A percentile compares a stretch with the other conserved stretches of the same genome.
Conservation (phyloP, 2,113 vertebrate species). For the Dolichotis patagonum region DNA sequence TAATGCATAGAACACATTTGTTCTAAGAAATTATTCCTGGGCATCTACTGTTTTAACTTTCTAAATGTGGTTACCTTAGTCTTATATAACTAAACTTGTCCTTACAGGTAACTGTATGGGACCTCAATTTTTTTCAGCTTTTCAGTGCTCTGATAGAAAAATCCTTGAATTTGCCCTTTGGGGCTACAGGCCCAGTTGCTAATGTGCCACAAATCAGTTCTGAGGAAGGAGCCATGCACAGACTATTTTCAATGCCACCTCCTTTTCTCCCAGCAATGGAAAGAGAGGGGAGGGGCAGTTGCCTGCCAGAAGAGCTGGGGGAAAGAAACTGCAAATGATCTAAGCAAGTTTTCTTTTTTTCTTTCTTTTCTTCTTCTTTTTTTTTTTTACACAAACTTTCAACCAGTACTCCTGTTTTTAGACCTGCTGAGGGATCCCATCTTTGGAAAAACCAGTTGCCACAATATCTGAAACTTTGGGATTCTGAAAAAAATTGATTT, state of each 20-base stretch:
- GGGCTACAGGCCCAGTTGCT: neutral
- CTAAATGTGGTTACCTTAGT: neutral
- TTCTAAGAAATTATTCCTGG: neutral
- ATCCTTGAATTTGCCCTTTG: neutral
- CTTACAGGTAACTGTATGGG: neutral
- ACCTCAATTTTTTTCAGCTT: neutral
- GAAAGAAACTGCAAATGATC: neutral
- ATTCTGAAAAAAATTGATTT: constrained; percentile 6
- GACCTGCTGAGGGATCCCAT: neutral
- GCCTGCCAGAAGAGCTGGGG: too few species aligned
- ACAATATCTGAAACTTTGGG: neutral
- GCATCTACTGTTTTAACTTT: constrained; percentile 5
- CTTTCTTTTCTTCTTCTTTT: neutral
- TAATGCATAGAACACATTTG: neutral
- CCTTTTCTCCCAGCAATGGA: neutral
- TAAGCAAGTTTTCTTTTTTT: neutral
- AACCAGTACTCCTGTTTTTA: neutral
- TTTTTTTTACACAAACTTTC: neutral
- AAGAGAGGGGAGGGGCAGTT: too few species aligned
- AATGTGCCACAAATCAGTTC: neutral
- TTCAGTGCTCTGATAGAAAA: constrained; percentile 47
- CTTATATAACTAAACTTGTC: neutral
- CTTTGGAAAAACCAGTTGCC: neutral
- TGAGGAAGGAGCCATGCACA: neutral
- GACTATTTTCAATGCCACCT: neutral